A percentile compares a stretch with the other conserved stretches of the same genome.
Evolutionary conservation across 2,113 vertebrate genomes (phyloP).

Genomic region (Pao palembangensis): DNA sequence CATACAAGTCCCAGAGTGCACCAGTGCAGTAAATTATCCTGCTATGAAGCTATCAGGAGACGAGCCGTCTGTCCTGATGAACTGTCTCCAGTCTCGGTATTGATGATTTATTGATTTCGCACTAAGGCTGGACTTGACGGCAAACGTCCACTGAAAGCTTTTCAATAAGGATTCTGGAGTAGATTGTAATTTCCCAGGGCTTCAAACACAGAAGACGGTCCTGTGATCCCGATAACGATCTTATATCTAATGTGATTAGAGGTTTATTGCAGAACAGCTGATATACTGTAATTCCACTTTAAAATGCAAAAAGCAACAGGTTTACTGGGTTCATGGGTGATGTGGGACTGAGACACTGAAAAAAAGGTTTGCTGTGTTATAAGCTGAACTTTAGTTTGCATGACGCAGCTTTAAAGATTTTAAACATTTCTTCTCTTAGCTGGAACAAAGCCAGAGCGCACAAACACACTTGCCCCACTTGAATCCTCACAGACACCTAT

Average conservation of each 20-base stretch:
- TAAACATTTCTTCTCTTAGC: slow-evolving; percentile 18
- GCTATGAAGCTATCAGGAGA: slow-evolving; percentile 23
- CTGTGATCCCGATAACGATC: neutral
- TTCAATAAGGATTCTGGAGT: slow-evolving; percentile 22
- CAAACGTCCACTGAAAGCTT: slow-evolving; percentile 36
- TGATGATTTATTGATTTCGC: slow-evolving; percentile 59
- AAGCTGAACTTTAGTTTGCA: slow-evolving; percentile 25
- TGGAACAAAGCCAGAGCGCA: slow-evolving; percentile 13
- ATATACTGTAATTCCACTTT: no score
- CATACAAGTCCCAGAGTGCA: slow-evolving; percentile 30
- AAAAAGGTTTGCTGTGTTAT: slow-evolving; percentile 18
- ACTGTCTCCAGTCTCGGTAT: slow-evolving; percentile 28
- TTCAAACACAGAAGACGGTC: neutral
- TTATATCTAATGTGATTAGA: no score
- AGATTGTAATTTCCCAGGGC: slow-evolving; percentile 4
- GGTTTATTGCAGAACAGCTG: no score
- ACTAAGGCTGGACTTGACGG: slow-evolving; percentile 41
- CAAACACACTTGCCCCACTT: slow-evolving; percentile 28
- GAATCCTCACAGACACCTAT: slow-evolving; percentile 32
- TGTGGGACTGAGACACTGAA: no score
- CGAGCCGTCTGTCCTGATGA: slow-evolving; percentile 34
- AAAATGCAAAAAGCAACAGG: no score
- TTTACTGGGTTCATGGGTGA: no score
- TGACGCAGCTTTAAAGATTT: slow-evolving; percentile 32
- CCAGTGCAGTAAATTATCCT: slow-evolving; percentile 32